Evolutionary conservation across 1,140 invertebrate species (phyloP).

Genomic region (Penaeus vannamei): DNA sequence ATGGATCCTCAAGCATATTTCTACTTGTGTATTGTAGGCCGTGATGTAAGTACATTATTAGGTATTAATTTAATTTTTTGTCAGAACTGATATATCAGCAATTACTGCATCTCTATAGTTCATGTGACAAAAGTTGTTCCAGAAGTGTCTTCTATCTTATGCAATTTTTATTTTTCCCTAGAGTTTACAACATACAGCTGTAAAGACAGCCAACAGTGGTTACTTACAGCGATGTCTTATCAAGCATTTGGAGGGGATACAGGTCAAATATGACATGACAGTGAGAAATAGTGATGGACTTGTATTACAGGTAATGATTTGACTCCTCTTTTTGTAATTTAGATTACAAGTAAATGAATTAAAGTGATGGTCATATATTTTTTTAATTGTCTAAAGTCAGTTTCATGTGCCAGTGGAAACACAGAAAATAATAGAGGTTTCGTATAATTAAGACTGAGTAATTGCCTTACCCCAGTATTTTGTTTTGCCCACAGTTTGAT

Average conservation of each 20-base stretch:
- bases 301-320: conserved; percentile 81
- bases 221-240: conserved; percentile 98
- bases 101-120: too few relatives aligned
- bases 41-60: conserved; percentile 75
- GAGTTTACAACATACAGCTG: conserved; percentile 77
- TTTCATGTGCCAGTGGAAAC: too few relatives aligned
- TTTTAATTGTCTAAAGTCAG: too few relatives aligned
- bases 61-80: not conserved
- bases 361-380: not conserved
- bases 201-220: conserved; percentile 95
- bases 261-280: conserved; percentile 92
- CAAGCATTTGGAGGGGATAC: conserved; percentile 96
- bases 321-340: not conserved
- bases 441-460: too few relatives aligned
- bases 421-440: too few relatives aligned
- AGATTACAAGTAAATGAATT: not conserved
- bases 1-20: conserved; percentile 98
- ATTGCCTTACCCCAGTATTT: not conserved
- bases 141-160: too few relatives aligned
- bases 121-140: too few relatives aligned
- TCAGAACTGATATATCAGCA: too few relatives aligned
- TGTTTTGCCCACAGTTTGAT: conserved; percentile 76
- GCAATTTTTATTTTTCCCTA: conserved; percentile 70
- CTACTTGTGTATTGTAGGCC: conserved; percentile 99
- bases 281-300: conserved; percentile 95